Evolutionary conservation across 2,888 invertebrate genomes (phyloP).

Genomic region (Dolichomitus sp.): DNA sequence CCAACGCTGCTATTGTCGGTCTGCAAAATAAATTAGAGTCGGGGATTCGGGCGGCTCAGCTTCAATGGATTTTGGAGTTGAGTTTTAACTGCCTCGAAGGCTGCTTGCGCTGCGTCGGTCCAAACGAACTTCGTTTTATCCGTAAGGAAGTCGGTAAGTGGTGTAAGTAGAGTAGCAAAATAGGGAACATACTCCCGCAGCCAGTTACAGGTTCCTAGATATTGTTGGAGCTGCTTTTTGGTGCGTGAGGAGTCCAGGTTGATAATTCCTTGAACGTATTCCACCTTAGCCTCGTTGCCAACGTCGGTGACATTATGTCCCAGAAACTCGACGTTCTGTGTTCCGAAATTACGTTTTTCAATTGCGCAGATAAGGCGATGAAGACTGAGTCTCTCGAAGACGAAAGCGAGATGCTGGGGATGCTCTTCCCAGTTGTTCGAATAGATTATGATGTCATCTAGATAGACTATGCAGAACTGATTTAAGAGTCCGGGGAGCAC

Average conservation of each 20-base stretch:
- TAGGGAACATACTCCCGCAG: background rate
- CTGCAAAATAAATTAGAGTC: slow-evolving; percentile 10
- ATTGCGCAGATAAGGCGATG: slow-evolving; percentile 43
- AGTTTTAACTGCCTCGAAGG: slow-evolving; percentile 14
- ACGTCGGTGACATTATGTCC: slow-evolving; percentile 39
- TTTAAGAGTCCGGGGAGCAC: background rate
- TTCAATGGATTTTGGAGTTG: background rate
- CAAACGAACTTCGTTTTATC: slow-evolving; percentile 1
- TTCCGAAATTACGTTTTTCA: slow-evolving; percentile 57
- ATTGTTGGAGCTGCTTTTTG: background rate
- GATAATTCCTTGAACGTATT: background rate
- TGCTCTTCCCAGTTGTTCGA: slow-evolving; percentile 62
- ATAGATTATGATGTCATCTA: slow-evolving; percentile 76
- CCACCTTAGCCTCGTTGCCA: background rate
- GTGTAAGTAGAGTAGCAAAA: too few relatives aligned
- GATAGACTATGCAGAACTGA: slow-evolving; percentile 71
- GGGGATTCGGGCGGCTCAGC: slow-evolving; percentile 32
- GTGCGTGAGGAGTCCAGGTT: background rate
- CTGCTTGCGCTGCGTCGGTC: slow-evolving; percentile 11
- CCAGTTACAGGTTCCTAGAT: background rate
- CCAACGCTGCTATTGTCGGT: slow-evolving; percentile 38
- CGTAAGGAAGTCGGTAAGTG: too few relatives aligned
- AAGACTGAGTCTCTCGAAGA: slow-evolving; percentile 25
- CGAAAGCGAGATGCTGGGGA: slow-evolving; percentile 55
- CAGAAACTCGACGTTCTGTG: slow-evolving; percentile 35